These are phyloP conservation scores for Trochalopteron elliotii DNA, from an alignment of 2,113 vertebrate genomes.

Conservation along the genomic window DNA sequence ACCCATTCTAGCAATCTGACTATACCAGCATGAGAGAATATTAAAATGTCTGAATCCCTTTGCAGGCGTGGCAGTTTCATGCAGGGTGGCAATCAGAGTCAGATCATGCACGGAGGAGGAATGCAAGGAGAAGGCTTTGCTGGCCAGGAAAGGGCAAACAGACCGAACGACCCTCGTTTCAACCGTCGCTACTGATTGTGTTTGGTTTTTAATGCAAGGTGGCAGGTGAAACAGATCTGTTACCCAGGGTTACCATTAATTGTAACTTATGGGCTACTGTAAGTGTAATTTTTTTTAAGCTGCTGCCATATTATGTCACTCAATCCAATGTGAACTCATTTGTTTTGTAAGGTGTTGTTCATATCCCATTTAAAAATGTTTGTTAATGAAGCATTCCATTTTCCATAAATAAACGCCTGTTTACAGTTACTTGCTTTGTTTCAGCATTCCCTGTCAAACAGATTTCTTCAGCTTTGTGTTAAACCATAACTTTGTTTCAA, in stretches of 20 bases:
- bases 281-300: slow-evolving; percentile 75
- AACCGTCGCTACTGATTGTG: slow-evolving; percentile 76
- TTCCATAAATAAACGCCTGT: slow-evolving; percentile 62
- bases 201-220: slow-evolving; percentile 49
- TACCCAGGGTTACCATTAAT: slow-evolving; percentile 57
- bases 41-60: not conserved
- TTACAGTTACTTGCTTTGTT: slow-evolving; percentile 20
- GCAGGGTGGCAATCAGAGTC: slow-evolving; percentile 85
- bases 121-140: slow-evolving; percentile 88
- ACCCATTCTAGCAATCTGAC: not conserved
- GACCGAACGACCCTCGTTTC: slow-evolving; percentile 77
- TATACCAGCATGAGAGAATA: not conserved
- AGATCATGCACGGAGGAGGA: slow-evolving; percentile 83
- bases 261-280: slow-evolving; percentile 54
- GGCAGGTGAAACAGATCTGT: slow-evolving; percentile 41
- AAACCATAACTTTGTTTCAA: not conserved
- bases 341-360: slow-evolving; percentile 78
- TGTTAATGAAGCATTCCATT: slow-evolving; percentile 72
- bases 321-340: slow-evolving; percentile 74
- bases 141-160: slow-evolving; percentile 75
- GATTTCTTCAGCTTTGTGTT: not conserved
- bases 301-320: slow-evolving; percentile 76
- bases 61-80: slow-evolving; percentile 86
- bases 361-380: slow-evolving; percentile 44
- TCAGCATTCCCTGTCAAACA: not conserved